Percentiles rank a stretch among this genome's conserved stretches.
These are phyloP conservation scores for Caenorhabditis doughertyi DNA, from an alignment of 2,888 invertebrate species.

Conservation along the genomic window DNA sequence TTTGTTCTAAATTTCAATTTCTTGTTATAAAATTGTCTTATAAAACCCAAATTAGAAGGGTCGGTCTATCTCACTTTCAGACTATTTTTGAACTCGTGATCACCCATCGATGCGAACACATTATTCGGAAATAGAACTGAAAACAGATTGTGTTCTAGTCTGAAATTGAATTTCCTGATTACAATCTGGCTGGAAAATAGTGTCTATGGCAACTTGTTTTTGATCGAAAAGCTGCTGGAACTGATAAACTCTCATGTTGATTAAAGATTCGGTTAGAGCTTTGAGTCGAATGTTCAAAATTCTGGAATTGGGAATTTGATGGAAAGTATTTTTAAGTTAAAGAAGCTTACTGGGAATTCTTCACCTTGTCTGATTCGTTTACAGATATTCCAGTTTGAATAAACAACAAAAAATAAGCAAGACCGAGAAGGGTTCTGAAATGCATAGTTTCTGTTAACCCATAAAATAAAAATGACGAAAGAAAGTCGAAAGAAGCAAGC, in stretches of 20 bases:
- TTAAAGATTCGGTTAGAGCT: neutral
- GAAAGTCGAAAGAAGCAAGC: no score
- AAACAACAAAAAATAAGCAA: neutral
- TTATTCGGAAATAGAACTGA: conserved; percentile 42
- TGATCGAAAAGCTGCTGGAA: conserved; percentile 35
- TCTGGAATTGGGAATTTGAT: conserved; percentile 32
- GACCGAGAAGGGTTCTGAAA: no score
- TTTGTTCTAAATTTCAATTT: neutral
- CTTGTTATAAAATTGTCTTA: no score
- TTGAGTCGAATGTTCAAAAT: conserved; percentile 10
- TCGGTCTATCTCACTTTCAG: conserved; percentile 17
- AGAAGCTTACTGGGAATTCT: neutral
- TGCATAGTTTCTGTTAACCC: no score
- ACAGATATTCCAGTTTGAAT: neutral
- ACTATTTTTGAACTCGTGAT: conserved; percentile 34
- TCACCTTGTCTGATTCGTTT: neutral
- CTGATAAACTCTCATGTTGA: conserved; percentile 2
- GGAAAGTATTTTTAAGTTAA: no score
- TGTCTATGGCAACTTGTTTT: conserved; percentile 5
- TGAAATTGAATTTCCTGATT: neutral
- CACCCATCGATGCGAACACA: conserved; percentile 46
- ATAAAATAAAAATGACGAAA: no score
- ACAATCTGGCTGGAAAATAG: conserved; percentile 41
- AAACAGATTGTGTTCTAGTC: neutral
- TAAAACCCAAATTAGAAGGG: neutral